Evolutionary conservation across 1,140 invertebrate genomes (phyloP).

Genomic region (Phthorimaea operculella): DNA sequence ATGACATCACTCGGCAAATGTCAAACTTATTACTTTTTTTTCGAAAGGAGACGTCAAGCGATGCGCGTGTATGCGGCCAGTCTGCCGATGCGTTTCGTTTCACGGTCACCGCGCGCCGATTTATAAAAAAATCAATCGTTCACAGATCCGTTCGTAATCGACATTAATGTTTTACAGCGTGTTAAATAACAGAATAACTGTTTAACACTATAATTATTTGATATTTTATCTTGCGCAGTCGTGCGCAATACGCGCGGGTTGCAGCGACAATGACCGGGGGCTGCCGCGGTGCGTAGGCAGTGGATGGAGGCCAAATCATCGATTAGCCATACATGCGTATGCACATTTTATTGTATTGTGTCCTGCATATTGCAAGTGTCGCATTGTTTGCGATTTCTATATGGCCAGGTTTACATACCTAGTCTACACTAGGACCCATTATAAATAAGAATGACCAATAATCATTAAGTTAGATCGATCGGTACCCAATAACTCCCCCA

Average conservation of each 20-base stretch:
- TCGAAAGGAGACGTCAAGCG: constrained; percentile 24
- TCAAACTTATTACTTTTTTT: constrained; percentile 50
- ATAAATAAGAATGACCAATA: neutral
- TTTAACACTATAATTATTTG: neutral
- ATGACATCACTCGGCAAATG: constrained; percentile 40
- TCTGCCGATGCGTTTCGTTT: constrained; percentile 47
- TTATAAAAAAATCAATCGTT: constrained; percentile 31
- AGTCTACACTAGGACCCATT: neutral
- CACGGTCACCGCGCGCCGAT: constrained; percentile 32
- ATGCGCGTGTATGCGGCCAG: constrained; percentile 35
- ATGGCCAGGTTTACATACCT: neutral
- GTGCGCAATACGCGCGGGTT: neutral
- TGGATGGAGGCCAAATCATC: constrained; percentile 46
- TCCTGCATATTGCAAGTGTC: constrained; percentile 38
- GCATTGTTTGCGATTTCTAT: neutral
- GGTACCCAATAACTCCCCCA: too few species aligned
- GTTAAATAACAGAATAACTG: neutral
- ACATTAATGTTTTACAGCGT: constrained; percentile 15
- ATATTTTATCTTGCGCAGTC: neutral
- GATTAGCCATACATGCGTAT: constrained; percentile 30
- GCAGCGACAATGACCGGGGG: constrained; percentile 50
- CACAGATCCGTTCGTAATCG: constrained; percentile 22
- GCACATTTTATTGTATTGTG: constrained; percentile 38
- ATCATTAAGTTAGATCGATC: too few species aligned
- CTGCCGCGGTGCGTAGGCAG: constrained; percentile 40